Base-by-base conservation (phyloP, 2,888 invertebrate species). In the Platyscelio sp. region DNA sequence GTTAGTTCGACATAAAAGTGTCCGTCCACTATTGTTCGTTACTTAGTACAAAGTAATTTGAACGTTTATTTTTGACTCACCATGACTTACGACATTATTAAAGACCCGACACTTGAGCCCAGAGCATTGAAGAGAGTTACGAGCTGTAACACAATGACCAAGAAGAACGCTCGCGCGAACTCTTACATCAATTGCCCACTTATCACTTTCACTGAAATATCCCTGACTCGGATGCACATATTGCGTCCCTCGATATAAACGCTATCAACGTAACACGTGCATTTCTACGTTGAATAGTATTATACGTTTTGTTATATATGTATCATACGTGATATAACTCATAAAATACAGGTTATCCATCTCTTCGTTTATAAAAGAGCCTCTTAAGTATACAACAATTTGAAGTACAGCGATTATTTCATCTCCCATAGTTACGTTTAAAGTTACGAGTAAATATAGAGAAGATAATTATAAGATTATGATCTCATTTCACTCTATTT, bases 141-240 rank as follows among this genome's bases (percentile, higher is more conserved):
- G 77, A 78, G 60, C 77, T 29, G 71, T 70, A 74, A 82, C 22
- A 80, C 70, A 78, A 82, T 81, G 67, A 75, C 78, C 78, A 74
- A 83, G 78, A 70, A 74, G 72, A 58, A 29, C 63, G 58, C 40
- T 74, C 43, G 70, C 56, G 60, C 72, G 79, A 74, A 43, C 85
- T 87, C 85, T 90, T 90, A 88, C 88, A 88, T 90, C 88, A 90
- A 89, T 88, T 86, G 86, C 56, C 71, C 82, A 83, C 83, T 88
- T 70, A 86, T 88, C 87, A 89, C 90, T 90, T 90, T 90, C 90
- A 90, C 90, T 89, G 85, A 83, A 86, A 60, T 79, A 60, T 81
- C 29, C 58, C 76, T 68, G 65, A 33, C 67, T 82, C 71, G 61
- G 77, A 58, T 68, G 74, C 22, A 63, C 67, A 83, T 13, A 51